Percentiles rank a stretch among this genome's conserved stretches.
These are phyloP conservation scores for Cephalopholis sonnerati DNA, from an alignment of 2,113 vertebrate genomes.

Conservation along the genomic window DNA sequence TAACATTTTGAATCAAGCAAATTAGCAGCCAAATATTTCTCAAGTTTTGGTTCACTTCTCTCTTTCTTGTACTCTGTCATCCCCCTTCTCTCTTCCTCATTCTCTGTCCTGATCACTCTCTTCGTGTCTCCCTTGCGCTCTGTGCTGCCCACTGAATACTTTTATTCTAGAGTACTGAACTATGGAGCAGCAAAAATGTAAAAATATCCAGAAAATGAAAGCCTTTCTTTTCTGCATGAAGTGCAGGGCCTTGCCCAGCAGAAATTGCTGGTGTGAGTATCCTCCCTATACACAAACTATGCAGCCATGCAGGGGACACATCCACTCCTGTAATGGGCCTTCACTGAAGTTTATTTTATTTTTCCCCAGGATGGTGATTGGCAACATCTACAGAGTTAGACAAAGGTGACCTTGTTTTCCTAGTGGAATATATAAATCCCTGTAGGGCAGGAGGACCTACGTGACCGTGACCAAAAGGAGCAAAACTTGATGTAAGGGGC, in stretches of 20 bases:
- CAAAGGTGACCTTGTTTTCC: constrained; percentile 30
- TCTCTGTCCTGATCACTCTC: constrained; percentile 5
- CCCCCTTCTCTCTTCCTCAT: neutral
- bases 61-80: neutral
- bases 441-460: constrained; percentile 12
- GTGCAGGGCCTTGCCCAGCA: constrained; percentile 14
- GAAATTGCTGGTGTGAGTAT: constrained; percentile 34
- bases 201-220: constrained; percentile 48
- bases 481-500: neutral
- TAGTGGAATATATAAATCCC: constrained; percentile 29
- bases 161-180: constrained; percentile 24
- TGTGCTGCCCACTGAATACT: constrained; percentile 5
- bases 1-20: constrained; percentile 21
- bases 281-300: constrained; percentile 19
- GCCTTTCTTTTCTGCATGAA: constrained; percentile 15
- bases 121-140: constrained; percentile 15
- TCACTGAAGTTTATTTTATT: constrained; percentile 7
- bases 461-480: constrained; percentile 18
- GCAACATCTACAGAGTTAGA: constrained; percentile 22
- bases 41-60: constrained; percentile 10
- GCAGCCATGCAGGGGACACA: neutral
- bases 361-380: constrained; percentile 5
- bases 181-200: constrained; percentile 41
- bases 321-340: constrained; percentile 30
- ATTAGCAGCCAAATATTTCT: neutral